Evolutionary conservation across 2,888 invertebrate genomes (phyloP).

Genomic region (Tridacna crocea): DNA sequence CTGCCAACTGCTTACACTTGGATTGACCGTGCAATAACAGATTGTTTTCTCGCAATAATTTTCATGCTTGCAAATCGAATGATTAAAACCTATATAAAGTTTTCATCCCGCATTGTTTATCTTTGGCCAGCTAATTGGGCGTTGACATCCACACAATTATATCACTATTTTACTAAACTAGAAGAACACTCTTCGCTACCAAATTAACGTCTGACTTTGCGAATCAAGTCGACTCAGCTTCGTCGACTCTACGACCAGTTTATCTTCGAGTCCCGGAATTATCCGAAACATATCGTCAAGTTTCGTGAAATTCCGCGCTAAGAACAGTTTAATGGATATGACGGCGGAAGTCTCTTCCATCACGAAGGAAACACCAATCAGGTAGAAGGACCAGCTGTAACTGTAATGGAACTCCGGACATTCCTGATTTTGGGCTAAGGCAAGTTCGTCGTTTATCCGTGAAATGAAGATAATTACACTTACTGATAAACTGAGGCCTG

Average conservation of each 20-base stretch:
- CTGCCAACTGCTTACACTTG: too few species aligned
- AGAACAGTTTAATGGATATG: constrained; percentile 74
- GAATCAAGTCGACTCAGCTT: constrained; percentile 27
- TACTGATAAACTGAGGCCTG: constrained; percentile 74
- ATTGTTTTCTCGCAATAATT: too few species aligned
- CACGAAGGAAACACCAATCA: constrained; percentile 75
- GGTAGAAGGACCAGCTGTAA: constrained; percentile 78
- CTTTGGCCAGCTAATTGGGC: too few species aligned
- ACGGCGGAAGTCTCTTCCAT: constrained; percentile 75
- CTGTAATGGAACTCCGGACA: constrained; percentile 67
- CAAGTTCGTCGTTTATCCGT: constrained; percentile 75
- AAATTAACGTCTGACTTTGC: constrained; percentile 55
- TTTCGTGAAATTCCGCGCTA: constrained; percentile 57
- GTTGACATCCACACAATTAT: too few species aligned
- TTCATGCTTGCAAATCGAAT: too few species aligned
- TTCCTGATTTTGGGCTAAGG: constrained; percentile 58
- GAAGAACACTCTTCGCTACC: constrained; percentile 30
- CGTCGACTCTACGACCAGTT: constrained; percentile 35
- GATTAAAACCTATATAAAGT: too few species aligned
- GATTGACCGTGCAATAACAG: too few species aligned
- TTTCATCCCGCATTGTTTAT: too few species aligned
- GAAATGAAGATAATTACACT: constrained; percentile 77
- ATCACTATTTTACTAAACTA: too few species aligned
- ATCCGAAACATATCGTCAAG: constrained; percentile 60
- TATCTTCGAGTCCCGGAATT: constrained; percentile 63